phyloP scores from a whole-genome alignment of 2,888 invertebrate species.

The Chloroclysta siterata region DNA sequence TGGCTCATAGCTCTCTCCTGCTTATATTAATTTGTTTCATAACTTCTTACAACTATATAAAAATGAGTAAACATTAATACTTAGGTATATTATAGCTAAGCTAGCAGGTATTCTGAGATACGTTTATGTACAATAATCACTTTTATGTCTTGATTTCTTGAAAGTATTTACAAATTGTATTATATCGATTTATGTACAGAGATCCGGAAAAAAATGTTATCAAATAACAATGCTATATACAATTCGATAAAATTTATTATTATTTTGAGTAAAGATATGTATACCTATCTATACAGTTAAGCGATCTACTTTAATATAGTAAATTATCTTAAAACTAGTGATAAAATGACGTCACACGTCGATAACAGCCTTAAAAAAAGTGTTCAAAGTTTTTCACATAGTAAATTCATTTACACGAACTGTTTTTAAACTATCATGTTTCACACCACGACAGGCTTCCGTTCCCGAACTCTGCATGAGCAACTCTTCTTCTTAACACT shows the following conservation, averaged over 20 bases:
- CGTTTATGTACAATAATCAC: constrained; percentile 61
- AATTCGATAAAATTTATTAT: constrained; percentile 15
- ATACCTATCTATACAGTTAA: constrained; percentile 39
- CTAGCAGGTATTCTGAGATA: not conserved
- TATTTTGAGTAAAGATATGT: constrained; percentile 31
- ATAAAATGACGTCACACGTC: constrained; percentile 42
- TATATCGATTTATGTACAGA: constrained; percentile 25
- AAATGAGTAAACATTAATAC: not conserved
- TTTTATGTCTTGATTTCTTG: constrained; percentile 41
- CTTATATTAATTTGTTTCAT: constrained; percentile 41
- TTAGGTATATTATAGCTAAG: not conserved
- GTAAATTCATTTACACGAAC: constrained; percentile 23
- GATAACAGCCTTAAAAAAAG: constrained; percentile 40
- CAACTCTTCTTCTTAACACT: constrained; percentile 72
- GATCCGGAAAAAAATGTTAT: constrained; percentile 24
- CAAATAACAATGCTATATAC: constrained; percentile 28
- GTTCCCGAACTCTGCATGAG: constrained; percentile 72
- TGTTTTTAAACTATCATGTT: constrained; percentile 4
- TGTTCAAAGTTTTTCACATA: constrained; percentile 28
- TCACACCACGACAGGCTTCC: constrained; percentile 74
- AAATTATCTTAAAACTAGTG: constrained; percentile 30
- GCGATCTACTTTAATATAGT: constrained; percentile 27
- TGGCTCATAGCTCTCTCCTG: constrained; percentile 71
- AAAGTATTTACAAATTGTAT: constrained; percentile 37
- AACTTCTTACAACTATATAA: constrained; percentile 10